Evolutionary conservation across 53 echinoderm and acorn worm species (phyloP), one percentile per base, ranked within the genome.

Genomic region (Pentamera pediparva): DNA sequence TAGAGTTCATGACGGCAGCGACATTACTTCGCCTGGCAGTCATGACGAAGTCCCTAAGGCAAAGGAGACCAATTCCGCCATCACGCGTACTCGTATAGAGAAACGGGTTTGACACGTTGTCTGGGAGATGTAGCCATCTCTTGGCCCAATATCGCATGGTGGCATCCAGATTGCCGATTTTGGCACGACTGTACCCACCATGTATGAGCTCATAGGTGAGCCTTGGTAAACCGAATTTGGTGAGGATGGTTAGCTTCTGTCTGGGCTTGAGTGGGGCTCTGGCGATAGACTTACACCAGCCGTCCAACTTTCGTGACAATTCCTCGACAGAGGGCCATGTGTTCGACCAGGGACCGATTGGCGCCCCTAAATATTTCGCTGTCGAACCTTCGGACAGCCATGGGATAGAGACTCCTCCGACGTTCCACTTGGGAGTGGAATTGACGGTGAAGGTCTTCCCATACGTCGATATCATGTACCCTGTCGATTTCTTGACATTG

Each of bases 401-500:
- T 5, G 37, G 67, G 1, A 65, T 35, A 9, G 4, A 0, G 0
- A 22, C 20, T 2, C 30, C 45, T 13, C 1, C 27, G 8, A 65
- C 29, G 7, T 18, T 25, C 67, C 67, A 65, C 5, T 38, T 5
- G 0, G 39, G 26, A 3, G 19, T 22, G 26, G 29, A 9, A 4
- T 61, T 61, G 5, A 34, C 35, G 11, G 19, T 35, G 6, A 61
- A 61, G 3, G 1, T 26, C 43, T 41, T 65, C 0, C 67, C 67
- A 2, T 2, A 1, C 4, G 41, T 38, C n/a, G 4, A 39, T 41
- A 65, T 38, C 67, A 38, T 38, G 26, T 25, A 65, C 1, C 72
- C 53, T 1, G n/a, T 22, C 1, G 72, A 71, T 29, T 50, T 71
- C 72, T 71, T 65, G 1, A 65, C 65, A 40, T 65, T 65, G 0